Conservation (phyloP, 30 jellyfish, hydroid and myxozoan species). For the Nemopilema nomurai region DNA sequence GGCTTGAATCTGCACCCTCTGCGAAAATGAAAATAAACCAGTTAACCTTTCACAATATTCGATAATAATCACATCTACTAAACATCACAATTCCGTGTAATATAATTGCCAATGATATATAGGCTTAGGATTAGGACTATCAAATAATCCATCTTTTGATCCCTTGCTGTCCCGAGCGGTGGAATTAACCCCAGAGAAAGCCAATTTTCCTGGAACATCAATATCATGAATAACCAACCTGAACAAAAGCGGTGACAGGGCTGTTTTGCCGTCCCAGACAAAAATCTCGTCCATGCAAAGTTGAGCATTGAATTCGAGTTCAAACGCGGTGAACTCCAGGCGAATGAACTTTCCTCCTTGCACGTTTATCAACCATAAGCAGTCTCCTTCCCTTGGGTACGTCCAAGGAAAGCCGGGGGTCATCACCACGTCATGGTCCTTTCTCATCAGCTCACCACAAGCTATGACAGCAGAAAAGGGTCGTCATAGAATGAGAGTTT, state of each 20-base stretch:
- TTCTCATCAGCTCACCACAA: slow-evolving; percentile 55
- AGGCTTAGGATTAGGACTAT: too few relatives aligned
- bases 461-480: slow-evolving; percentile 31
- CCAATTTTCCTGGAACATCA: background rate
- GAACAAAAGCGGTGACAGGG: slow-evolving; percentile 13
- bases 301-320: slow-evolving; percentile 75
- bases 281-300: slow-evolving; percentile 76
- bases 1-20: slow-evolving; percentile 52
- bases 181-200: background rate
- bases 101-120: too few relatives aligned
- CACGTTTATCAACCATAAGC: slow-evolving; percentile 82
- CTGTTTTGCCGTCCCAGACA: slow-evolving; percentile 75
- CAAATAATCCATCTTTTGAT: too few relatives aligned
- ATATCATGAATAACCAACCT: slow-evolving; percentile 11
- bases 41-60: too few relatives aligned
- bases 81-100: too few relatives aligned
- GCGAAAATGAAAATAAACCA: background rate
- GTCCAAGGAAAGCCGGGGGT: slow-evolving; percentile 94
- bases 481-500: too few relatives aligned
- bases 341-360: slow-evolving; percentile 65
- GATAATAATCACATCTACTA: background rate
- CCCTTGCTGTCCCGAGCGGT: too few relatives aligned
- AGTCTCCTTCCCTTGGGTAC: slow-evolving; percentile 79
- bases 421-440: slow-evolving; percentile 51
- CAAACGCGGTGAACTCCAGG: slow-evolving; percentile 72